Conservation (phyloP, 2,888 invertebrate genomes). For the Epistrophe grossulariae region DNA sequence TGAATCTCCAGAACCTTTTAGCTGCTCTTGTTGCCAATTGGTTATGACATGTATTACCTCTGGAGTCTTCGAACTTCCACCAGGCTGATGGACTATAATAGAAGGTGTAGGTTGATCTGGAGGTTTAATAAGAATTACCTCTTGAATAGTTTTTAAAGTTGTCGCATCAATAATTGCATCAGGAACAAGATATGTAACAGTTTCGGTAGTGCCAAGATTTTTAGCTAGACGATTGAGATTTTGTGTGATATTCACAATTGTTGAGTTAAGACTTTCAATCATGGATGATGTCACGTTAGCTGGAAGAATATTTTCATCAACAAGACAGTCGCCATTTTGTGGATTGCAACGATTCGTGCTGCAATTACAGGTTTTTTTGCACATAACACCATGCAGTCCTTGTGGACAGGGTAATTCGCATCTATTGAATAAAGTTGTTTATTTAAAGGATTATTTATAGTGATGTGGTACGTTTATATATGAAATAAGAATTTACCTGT, state of each 20-base stretch:
- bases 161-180: slow-evolving; percentile 76
- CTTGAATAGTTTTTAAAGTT: slow-evolving; percentile 79
- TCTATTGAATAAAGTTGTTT: slow-evolving; percentile 72
- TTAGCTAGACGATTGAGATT: slow-evolving; percentile 81
- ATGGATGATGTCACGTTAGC: slow-evolving; percentile 81
- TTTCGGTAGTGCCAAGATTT: slow-evolving; percentile 77
- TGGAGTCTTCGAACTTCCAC: slow-evolving; percentile 78
- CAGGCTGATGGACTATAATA: slow-evolving; percentile 82
- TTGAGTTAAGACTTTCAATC: slow-evolving; percentile 82
- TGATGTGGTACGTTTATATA: too few species aligned
- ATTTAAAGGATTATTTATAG: too few species aligned
- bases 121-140: slow-evolving; percentile 82
- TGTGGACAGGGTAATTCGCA: slow-evolving; percentile 82
- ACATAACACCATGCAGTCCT: slow-evolving; percentile 82
- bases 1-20: slow-evolving; percentile 41
- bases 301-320: slow-evolving; percentile 42
- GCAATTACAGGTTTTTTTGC: slow-evolving; percentile 82
- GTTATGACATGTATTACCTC: slow-evolving; percentile 83
- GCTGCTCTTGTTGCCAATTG: slow-evolving; percentile 76
- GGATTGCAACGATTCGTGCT: slow-evolving; percentile 78
- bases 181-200: slow-evolving; percentile 67
- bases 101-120: slow-evolving; percentile 80
- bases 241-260: slow-evolving; percentile 82
- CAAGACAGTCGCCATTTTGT: slow-evolving; percentile 74
- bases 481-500: slow-evolving; percentile 85